These are phyloP conservation scores for Amphiura filiformis DNA, from an alignment of 35 echinoderm and acorn worm genomes.

Conservation along the genomic window DNA sequence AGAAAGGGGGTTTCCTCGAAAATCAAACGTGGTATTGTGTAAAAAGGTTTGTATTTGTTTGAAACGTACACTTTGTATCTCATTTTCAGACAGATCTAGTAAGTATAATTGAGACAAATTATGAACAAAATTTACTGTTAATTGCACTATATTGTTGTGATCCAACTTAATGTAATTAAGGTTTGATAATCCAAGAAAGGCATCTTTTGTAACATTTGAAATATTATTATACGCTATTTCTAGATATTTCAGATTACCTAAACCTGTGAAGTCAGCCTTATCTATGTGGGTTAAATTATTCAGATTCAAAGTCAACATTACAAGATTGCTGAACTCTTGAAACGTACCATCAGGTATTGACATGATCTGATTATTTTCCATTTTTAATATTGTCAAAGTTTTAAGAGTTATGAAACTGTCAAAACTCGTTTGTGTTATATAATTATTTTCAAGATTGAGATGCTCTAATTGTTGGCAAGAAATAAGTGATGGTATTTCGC, in stretches of 20 bases:
- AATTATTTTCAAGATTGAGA: background rate
- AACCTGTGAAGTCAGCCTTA: background rate
- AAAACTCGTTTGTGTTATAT: background rate
- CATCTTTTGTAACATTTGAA: background rate
- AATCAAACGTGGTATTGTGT: background rate
- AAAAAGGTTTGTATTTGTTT: background rate
- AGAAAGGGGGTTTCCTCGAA: background rate
- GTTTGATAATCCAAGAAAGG: background rate
- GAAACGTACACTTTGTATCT: background rate
- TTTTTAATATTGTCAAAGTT: background rate
- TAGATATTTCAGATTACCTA: background rate
- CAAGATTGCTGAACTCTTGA: background rate
- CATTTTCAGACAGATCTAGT: background rate
- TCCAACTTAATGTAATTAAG: background rate
- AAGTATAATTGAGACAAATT: background rate
- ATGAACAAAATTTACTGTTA: background rate
- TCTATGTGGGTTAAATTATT: background rate
- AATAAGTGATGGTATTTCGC: too few species aligned
- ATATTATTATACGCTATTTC: background rate
- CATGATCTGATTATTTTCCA: background rate
- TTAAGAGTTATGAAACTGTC: background rate
- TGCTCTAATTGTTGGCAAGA: too few species aligned
- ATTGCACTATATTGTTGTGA: background rate
- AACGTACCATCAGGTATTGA: background rate
- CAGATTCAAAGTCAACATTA: background rate